Evolutionary conservation across 2,113 vertebrate genomes (phyloP), one percentile per base, ranked within the genome.

Genomic region (Cynopterus brachyotis): DNA sequence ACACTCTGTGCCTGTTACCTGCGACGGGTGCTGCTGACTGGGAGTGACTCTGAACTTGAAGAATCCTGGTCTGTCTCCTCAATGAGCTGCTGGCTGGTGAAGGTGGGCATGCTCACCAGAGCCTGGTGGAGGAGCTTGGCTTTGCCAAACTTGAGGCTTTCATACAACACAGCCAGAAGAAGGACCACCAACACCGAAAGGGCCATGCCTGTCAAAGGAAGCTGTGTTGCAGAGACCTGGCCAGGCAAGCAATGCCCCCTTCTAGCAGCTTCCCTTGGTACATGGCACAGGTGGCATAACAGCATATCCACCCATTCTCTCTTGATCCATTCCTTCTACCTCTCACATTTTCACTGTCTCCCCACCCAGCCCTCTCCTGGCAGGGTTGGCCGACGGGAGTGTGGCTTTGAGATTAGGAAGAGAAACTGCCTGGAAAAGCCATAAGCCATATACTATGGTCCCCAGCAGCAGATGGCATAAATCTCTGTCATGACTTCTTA

Each of bases 61-160:
- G 37, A 91, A 91, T 80, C 0, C 94, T 96, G 90, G 93, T 98
- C 97, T 20, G 97, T 9, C 55, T 95, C 16, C 37, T 40, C 4
- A 8, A 97, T 96, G 9, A 96, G 42, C 98, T 99, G 98, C 87
- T 66, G 89, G 97, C 98, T 97, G 72, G 75, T 59, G 40, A 73
- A 82, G 50, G 19, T 64, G n/a, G 98, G 84, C 47, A 97, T 69
- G 2, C 93, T 89, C 37, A 57, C 42, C 95, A 97, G 35, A 0
- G 97, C 76, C 73, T 47, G 32, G 59, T 96, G 87, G 62, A 98
- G 97, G 91, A 99, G 97, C 97, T 98, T 98, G 0, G 98, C 96
- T 95, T 99, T 99, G 98, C 98, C 99, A 59, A 99, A 99, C 97
- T 99, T 99, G 64, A 99, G 97, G 6, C 98, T 69, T 98, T 99